Evolutionary conservation across 1,140 invertebrate genomes (phyloP).

Genomic region (Goniozus legneri): DNA sequence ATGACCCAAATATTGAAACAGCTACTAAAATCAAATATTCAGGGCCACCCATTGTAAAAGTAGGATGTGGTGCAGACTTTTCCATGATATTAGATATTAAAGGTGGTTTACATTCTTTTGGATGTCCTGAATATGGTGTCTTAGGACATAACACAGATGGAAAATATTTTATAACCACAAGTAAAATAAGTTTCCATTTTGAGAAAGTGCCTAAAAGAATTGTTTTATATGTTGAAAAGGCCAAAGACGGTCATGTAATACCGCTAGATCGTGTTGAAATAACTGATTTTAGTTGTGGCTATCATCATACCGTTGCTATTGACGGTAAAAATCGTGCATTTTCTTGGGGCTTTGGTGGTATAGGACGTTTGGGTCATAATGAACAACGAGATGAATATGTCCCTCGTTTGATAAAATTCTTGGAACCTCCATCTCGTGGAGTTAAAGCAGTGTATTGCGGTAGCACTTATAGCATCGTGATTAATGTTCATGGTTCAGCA

Average conservation of each 20-base stretch:
- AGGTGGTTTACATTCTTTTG: slow-evolving; percentile 86
- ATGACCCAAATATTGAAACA: slow-evolving; percentile 63
- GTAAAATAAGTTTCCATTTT: slow-evolving; percentile 82
- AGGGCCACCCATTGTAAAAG: slow-evolving; percentile 76
- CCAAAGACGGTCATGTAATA: slow-evolving; percentile 79
- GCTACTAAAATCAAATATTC: slow-evolving; percentile 73
- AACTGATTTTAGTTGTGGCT: slow-evolving; percentile 84
- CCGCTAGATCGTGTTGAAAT: slow-evolving; percentile 85
- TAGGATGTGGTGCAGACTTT: slow-evolving; percentile 89
- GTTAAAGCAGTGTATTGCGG: slow-evolving; percentile 78
- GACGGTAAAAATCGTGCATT: slow-evolving; percentile 84
- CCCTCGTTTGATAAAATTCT: slow-evolving; percentile 84
- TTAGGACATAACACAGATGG: slow-evolving; percentile 91
- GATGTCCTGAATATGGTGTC: slow-evolving; percentile 88
- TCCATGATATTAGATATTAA: slow-evolving; percentile 86
- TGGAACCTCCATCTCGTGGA: slow-evolving; percentile 79
- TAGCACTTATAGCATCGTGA: slow-evolving; percentile 78
- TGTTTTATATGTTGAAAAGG: slow-evolving; percentile 82
- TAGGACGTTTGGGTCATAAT: slow-evolving; percentile 87
- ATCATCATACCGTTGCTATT: slow-evolving; percentile 86
- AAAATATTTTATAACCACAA: slow-evolving; percentile 87
- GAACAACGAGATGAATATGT: slow-evolving; percentile 89
- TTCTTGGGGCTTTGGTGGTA: slow-evolving; percentile 93
- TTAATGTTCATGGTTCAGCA: slow-evolving; percentile 75
- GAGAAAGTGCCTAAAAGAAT: slow-evolving; percentile 82